Evolutionary conservation across 2,797 vertebrate species (phyloP).

Genomic region (Sternotherus odoratus): DNA sequence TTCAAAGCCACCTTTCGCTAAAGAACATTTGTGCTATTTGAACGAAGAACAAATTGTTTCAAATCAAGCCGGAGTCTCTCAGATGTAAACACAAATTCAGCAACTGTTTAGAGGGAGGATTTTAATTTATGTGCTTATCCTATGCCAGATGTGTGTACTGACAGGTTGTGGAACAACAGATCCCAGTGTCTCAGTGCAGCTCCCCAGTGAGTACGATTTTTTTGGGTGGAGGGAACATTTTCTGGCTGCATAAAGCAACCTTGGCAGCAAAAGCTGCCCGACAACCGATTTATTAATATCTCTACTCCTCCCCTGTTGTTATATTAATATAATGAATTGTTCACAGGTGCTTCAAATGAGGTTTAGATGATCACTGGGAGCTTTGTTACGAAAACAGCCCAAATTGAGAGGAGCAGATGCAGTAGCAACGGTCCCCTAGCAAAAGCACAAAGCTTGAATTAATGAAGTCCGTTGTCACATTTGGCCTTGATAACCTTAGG

Average conservation of each 20-base stretch:
- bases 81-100: constrained; percentile 60
- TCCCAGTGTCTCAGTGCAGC: neutral
- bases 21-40: constrained; percentile 59
- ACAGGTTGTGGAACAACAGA: constrained; percentile 1
- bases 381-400: constrained; percentile 83
- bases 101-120: constrained; percentile 54
- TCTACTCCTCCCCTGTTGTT: constrained; percentile 85
- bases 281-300: constrained; percentile 82
- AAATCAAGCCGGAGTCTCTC: constrained; percentile 54
- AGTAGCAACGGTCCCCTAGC: constrained; percentile 72
- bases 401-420: constrained; percentile 88
- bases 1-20: constrained; percentile 64
- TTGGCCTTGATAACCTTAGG: constrained; percentile 83
- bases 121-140: constrained; percentile 63
- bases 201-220: constrained; percentile 20
- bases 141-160: constrained; percentile 63
- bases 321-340: constrained; percentile 91
- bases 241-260: constrained; percentile 52
- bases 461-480: constrained; percentile 81
- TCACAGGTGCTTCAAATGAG: constrained; percentile 90
- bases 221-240: constrained; percentile 53
- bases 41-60: constrained; percentile 70
- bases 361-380: constrained; percentile 86
- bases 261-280: constrained; percentile 79
- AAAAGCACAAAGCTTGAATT: constrained; percentile 78